A percentile compares a stretch with the other conserved stretches of the same genome.
Evolutionary conservation across 2,113 vertebrate genomes (phyloP).

Genomic region (Ctenomys sociabilis): DNA sequence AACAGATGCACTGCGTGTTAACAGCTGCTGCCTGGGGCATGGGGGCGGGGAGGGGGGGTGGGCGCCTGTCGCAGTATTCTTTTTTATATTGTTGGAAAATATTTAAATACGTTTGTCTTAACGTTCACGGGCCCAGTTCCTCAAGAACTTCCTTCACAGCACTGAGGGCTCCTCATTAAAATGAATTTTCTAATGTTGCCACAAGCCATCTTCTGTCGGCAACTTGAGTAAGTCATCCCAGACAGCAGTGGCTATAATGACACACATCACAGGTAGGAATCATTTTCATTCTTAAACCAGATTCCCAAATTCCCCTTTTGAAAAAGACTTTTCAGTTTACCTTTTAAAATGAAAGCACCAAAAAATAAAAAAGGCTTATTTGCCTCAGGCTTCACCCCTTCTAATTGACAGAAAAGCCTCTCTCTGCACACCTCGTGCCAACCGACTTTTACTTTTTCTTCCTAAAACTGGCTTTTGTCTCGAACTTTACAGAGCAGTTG

Average conservation of each 20-base stretch:
- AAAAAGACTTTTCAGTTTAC: constrained; percentile 68
- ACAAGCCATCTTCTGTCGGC: constrained; percentile 9
- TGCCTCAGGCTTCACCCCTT: constrained; percentile 66
- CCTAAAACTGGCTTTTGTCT: constrained; percentile 80
- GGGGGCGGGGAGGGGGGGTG: fast-evolving
- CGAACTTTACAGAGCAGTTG: constrained; percentile 77
- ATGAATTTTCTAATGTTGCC: constrained; percentile 34
- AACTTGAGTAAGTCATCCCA: constrained; percentile 13
- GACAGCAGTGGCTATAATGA: constrained; percentile 12
- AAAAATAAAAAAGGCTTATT: constrained; percentile 67
- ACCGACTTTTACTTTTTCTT: constrained; percentile 65
- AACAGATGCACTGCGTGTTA: background rate
- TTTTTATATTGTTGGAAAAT: constrained; percentile 35
- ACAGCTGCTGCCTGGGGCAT: background rate
- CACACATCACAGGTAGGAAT: constrained; percentile 12
- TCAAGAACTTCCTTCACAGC: constrained; percentile 51
- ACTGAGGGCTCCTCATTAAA: constrained; percentile 67
- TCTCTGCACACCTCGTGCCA: constrained; percentile 66
- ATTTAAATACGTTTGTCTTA: background rate
- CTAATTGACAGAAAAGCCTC: constrained; percentile 75
- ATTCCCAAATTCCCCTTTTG: constrained; percentile 63
- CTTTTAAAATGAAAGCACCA: constrained; percentile 72
- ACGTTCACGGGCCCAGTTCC: constrained; percentile 38
- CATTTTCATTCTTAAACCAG: constrained; percentile 60
- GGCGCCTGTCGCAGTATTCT: background rate